A percentile compares a stretch with the other conserved stretches of the same genome.
Conservation (phyloP, 2,797 vertebrate genomes). For the Sebastes nivosus region DNA sequence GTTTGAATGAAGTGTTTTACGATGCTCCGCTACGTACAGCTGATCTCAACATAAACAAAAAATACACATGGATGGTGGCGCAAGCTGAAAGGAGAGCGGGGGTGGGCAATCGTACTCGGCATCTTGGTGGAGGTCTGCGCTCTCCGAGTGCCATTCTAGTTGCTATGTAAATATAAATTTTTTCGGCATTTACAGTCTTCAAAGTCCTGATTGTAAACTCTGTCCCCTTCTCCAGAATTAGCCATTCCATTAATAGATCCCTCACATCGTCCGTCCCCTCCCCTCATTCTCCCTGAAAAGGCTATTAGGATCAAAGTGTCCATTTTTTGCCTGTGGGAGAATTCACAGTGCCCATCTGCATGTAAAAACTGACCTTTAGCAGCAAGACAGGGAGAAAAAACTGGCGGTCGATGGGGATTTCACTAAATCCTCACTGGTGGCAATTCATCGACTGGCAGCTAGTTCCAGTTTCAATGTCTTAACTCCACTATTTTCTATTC, state of each 20-base stretch:
- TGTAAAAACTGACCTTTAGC: constrained; percentile 72
- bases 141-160: no score
- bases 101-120: no score
- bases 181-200: neutral
- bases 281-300: constrained; percentile 41
- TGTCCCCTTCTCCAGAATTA: constrained; percentile 30
- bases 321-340: constrained; percentile 46
- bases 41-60: no score
- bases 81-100: no score
- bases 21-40: no score
- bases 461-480: constrained; percentile 1
- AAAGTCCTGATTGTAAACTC: constrained; percentile 10
- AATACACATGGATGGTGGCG: no score
- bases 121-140: no score
- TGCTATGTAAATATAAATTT: neutral
- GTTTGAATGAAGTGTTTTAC: no score
- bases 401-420: constrained; percentile 42
- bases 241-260: constrained; percentile 37
- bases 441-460: neutral
- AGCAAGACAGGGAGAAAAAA: constrained; percentile 17
- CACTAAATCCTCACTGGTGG: constrained; percentile 21
- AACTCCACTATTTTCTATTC: neutral
- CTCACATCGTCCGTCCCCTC: neutral
- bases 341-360: constrained; percentile 50
- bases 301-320: constrained; percentile 57